Conservation (phyloP, 2,888 invertebrate genomes). For the Anthophora plumipes region DNA sequence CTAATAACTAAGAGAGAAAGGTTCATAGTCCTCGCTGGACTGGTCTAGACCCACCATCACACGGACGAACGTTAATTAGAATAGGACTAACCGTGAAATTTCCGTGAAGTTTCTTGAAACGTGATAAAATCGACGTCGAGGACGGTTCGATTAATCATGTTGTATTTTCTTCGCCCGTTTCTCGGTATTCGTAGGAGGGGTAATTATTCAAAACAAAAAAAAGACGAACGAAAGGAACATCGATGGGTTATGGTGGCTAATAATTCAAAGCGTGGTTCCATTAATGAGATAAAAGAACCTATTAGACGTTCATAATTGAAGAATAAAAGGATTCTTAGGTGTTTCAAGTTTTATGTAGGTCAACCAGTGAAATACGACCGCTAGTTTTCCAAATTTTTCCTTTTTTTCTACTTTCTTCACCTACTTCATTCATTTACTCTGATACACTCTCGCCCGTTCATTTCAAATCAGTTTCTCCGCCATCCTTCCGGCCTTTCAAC, state of each 20-base stretch:
- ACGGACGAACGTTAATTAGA: constrained; percentile 56
- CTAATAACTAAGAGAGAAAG: constrained; percentile 48
- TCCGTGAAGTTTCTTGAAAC: constrained; percentile 7
- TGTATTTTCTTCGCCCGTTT: constrained; percentile 3
- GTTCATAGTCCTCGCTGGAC: constrained; percentile 15
- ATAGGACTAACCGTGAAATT: constrained; percentile 15
- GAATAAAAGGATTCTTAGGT: background rate
- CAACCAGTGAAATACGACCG: background rate
- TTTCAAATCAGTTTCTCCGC: background rate
- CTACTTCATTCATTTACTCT: background rate
- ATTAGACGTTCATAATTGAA: background rate
- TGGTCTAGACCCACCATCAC: constrained; percentile 3
- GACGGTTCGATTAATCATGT: background rate
- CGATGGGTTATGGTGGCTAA: background rate
- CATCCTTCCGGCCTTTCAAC: background rate
- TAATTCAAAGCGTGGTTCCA: background rate
- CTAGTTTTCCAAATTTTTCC: background rate
- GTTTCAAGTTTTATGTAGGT: background rate
- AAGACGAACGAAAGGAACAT: background rate
- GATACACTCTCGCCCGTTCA: background rate
- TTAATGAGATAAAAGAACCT: background rate
- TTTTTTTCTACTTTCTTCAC: background rate
- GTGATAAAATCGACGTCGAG: constrained; percentile 40
- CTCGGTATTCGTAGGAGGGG: constrained; percentile 3
- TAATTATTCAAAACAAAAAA: constrained; percentile 38